These are phyloP conservation scores for Drosophila asahinai DNA, from an alignment of 1,140 invertebrate species.

Conservation along the genomic window DNA sequence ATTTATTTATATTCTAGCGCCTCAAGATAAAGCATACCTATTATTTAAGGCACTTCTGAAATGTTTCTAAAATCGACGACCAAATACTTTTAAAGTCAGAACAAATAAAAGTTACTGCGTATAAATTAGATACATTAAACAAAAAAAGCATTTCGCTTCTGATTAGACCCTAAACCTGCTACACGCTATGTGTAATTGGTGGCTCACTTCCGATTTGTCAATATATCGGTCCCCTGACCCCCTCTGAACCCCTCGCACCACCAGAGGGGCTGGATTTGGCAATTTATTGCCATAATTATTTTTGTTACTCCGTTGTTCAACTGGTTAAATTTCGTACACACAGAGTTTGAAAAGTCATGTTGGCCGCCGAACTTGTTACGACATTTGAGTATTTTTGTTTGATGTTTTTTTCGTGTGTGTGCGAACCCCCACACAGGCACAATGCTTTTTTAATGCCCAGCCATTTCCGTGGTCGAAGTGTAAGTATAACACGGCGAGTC, in stretches of 20 bases:
- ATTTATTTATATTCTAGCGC: too few species aligned
- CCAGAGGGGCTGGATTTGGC: not conserved
- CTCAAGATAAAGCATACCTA: too few species aligned
- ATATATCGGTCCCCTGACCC: slow-evolving; percentile 17
- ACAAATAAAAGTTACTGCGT: too few species aligned
- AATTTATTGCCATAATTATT: slow-evolving; percentile 36
- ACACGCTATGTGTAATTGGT: slow-evolving; percentile 41
- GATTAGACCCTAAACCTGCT: slow-evolving; percentile 22
- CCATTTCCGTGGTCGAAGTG: slow-evolving; percentile 58
- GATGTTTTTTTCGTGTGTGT: slow-evolving; percentile 15
- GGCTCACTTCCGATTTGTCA: slow-evolving; percentile 70
- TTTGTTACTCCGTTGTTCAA: slow-evolving; percentile 33
- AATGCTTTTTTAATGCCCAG: slow-evolving; percentile 34
- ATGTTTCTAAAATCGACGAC: not conserved
- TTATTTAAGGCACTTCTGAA: not conserved
- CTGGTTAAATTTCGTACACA: slow-evolving; percentile 53
- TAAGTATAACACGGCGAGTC: slow-evolving; percentile 24
- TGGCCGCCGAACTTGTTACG: slow-evolving; percentile 38
- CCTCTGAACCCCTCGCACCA: not conserved
- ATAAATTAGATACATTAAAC: too few species aligned
- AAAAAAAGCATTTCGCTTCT: not conserved
- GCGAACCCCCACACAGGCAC: slow-evolving; percentile 11
- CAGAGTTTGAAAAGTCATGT: slow-evolving; percentile 54
- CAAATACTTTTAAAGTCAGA: not conserved
- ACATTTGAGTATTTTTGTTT: slow-evolving; percentile 31